These are phyloP conservation scores for Cryptosula pallasiana DNA, from an alignment of 2,888 invertebrate genomes.

Conservation along the genomic window DNA sequence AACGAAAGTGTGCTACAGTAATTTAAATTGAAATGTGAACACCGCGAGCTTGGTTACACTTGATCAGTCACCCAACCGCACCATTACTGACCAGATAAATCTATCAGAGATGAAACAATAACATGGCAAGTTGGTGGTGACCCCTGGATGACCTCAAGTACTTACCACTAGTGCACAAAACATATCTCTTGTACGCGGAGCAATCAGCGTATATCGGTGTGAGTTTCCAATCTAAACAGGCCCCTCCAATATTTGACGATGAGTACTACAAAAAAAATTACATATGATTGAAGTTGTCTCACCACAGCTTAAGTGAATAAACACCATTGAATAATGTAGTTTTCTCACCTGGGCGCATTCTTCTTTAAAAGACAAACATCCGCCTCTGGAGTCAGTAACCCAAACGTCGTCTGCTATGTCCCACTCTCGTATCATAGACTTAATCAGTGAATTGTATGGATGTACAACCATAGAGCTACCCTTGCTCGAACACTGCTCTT, in stretches of 20 bases:
- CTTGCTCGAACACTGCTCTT: neutral
- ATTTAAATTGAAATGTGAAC: too few species aligned
- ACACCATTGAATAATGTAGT: too few species aligned
- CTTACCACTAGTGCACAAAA: slow-evolving; percentile 4
- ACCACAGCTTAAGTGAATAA: too few species aligned
- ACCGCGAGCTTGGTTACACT: too few species aligned
- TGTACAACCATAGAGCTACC: neutral
- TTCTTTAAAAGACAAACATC: neutral
- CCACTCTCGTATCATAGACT: neutral
- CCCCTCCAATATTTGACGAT: neutral
- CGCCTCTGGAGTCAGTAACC: neutral
- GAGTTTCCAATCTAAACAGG: neutral
- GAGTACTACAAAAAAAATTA: neutral
- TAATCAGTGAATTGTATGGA: neutral
- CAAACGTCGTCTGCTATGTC: neutral
- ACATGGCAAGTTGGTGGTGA: too few species aligned
- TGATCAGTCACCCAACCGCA: too few species aligned
- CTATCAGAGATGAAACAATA: too few species aligned
- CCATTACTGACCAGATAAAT: too few species aligned
- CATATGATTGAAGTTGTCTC: neutral
- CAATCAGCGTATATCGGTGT: neutral
- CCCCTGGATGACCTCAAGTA: too few species aligned
- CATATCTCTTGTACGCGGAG: neutral
- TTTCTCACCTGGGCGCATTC: slow-evolving; percentile 7
- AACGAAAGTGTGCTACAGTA: too few species aligned